Evolutionary conservation across 2,797 vertebrate species (phyloP), one percentile per base, ranked within the genome.

Genomic region (Mallotus villosus): DNA sequence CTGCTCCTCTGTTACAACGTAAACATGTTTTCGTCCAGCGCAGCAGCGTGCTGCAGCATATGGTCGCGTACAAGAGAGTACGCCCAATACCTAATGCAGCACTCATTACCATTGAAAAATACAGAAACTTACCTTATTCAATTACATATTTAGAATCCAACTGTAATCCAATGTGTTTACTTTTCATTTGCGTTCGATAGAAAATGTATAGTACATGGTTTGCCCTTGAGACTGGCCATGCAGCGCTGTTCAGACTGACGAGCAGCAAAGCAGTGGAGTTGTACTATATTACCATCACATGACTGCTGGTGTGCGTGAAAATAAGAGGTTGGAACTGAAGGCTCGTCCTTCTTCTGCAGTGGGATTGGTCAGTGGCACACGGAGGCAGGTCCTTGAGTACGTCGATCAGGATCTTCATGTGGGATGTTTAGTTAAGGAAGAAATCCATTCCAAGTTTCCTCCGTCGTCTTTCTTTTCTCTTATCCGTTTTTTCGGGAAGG

Each of bases 311-410:
- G 85, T 82, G 87, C 82, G 82, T 82, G 82, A 51, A 85, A 82
- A 78, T 84, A 70, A 83, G 82, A 90, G 90, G 93, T 91, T 93
- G 94, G 91, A 82, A 88, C 84, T 93, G 94, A 95, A 93, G 95
- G 96, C 96, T 97, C 95, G 96, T 92, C 95, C 92, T 79, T 73
- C 84, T 83, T 86, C 84, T 74, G 85, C 65, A 27, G 61, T 81
- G 78, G 83, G 77, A 95, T 97, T 96, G 95, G 96, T 72, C 79
- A 29, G 60, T 14, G 9, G 4, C 3, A 70, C 76, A 3, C 51
- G 75, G 77, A 84, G 92, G 87, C 73, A 83, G 92, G 81, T 78
- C 81, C 29, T 41, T 12, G 22, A 21, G 1, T 32, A 72, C 72
- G 88, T 86, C 86, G 86, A 63, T 78, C 81, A 58, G 22, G 65